phyloP scores from a whole-genome alignment of 2,797 vertebrate genomes.

The Ctenopoma multispine region DNA sequence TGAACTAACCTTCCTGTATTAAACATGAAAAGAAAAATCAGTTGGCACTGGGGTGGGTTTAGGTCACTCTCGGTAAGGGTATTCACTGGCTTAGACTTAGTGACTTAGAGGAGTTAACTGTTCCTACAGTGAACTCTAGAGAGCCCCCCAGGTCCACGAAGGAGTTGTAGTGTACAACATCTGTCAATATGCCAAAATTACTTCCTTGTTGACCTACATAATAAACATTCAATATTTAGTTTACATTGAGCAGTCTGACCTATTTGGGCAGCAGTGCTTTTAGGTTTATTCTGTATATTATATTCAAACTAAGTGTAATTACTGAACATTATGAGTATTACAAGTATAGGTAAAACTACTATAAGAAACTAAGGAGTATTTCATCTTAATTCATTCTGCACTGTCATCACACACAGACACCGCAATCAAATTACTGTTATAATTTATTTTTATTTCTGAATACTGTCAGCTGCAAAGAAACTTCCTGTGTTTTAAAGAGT shows the following conservation, averaged over 20 bases:
- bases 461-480: not conserved
- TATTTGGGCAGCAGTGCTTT: too few species aligned
- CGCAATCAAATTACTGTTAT: not conserved
- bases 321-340: not conserved
- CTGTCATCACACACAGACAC: not conserved
- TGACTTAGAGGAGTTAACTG: conserved; percentile 6
- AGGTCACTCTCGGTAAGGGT: conserved; percentile 24
- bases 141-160: not conserved
- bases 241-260: not conserved
- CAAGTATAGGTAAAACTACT: too few species aligned
- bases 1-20: conserved; percentile 70
- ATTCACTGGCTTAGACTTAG: conserved; percentile 41
- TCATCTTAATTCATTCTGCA: not conserved
- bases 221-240: not conserved
- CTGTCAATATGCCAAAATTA: not conserved
- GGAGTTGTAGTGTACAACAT: not conserved
- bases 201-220: not conserved
- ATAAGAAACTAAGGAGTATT: not conserved
- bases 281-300: not conserved
- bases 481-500: not conserved
- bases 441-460: not conserved
- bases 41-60: conserved; percentile 21
- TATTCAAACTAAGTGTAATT: not conserved
- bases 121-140: too few species aligned
- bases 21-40: conserved; percentile 68